These are phyloP conservation scores for Tenthredo livida DNA, from an alignment of 2,888 invertebrate genomes.

Conservation along the genomic window DNA sequence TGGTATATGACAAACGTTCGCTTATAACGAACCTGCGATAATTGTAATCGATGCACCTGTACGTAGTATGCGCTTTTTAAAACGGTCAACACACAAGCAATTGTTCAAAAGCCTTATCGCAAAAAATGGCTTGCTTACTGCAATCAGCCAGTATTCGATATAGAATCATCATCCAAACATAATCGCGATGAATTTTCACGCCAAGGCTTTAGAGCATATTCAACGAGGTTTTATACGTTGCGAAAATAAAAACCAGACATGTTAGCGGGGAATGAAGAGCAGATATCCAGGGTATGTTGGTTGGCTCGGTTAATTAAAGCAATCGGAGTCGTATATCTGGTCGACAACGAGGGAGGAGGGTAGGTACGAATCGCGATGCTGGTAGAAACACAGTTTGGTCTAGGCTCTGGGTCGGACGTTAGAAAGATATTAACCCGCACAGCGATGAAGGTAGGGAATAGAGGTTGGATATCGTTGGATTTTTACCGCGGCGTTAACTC, in stretches of 20 bases:
- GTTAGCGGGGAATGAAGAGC: neutral
- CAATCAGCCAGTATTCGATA: neutral
- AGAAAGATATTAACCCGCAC: neutral
- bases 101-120: neutral
- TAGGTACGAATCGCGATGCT: neutral
- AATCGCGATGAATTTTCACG: neutral
- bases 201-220: conserved; percentile 2
- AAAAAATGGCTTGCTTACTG: neutral
- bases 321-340: neutral
- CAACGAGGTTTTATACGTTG: conserved; percentile 2
- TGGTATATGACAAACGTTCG: neutral
- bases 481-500: neutral
- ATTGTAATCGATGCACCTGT: neutral
- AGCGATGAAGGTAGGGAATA: neutral
- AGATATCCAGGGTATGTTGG: conserved; percentile 8
- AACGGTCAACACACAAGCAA: conserved; percentile 8
- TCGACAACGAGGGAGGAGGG: neutral
- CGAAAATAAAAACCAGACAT: neutral
- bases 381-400: neutral
- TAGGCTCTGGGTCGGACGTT: neutral
- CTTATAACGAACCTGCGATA: neutral
- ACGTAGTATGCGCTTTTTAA: neutral
- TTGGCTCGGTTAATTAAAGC: conserved; percentile 34
- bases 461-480: neutral
- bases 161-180: neutral